These are phyloP conservation scores for Hyposoter didymator DNA, from an alignment of 2,888 invertebrate genomes.

Conservation along the genomic window DNA sequence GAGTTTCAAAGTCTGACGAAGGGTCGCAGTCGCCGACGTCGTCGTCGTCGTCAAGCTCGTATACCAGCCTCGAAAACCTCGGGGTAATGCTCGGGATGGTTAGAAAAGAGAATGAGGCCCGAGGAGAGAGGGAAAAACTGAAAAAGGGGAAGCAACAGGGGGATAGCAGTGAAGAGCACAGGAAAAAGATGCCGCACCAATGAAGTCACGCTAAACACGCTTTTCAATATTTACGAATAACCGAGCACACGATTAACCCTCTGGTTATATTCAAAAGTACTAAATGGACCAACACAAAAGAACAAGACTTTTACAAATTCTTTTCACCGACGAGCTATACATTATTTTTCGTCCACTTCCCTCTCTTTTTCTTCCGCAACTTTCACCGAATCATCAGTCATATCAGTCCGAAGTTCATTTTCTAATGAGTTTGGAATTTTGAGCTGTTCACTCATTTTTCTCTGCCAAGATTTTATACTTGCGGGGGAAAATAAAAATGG, in stretches of 20 bases:
- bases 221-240: slow-evolving; percentile 78
- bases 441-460: background rate
- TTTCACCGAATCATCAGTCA: background rate
- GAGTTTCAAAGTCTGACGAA: slow-evolving; percentile 66
- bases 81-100: slow-evolving; percentile 57
- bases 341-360: background rate
- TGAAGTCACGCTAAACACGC: slow-evolving; percentile 70
- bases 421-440: background rate
- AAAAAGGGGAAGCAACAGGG: slow-evolving; percentile 40
- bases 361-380: background rate
- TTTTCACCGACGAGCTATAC: slow-evolving; percentile 37
- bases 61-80: slow-evolving; percentile 25
- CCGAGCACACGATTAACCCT: slow-evolving; percentile 75
- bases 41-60: slow-evolving; percentile 41
- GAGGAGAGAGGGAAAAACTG: slow-evolving; percentile 22
- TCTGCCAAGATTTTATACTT: background rate
- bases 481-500: background rate
- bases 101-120: slow-evolving; percentile 44
- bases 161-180: slow-evolving; percentile 7
- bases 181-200: slow-evolving; percentile 10
- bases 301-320: slow-evolving; percentile 31
- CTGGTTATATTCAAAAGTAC: slow-evolving; percentile 42
- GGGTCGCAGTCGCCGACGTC: slow-evolving; percentile 62
- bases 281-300: slow-evolving; percentile 40
- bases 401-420: background rate